Base-by-base conservation (phyloP, 2,113 vertebrate species). In the Pelvicachromis taeniatus region DNA sequence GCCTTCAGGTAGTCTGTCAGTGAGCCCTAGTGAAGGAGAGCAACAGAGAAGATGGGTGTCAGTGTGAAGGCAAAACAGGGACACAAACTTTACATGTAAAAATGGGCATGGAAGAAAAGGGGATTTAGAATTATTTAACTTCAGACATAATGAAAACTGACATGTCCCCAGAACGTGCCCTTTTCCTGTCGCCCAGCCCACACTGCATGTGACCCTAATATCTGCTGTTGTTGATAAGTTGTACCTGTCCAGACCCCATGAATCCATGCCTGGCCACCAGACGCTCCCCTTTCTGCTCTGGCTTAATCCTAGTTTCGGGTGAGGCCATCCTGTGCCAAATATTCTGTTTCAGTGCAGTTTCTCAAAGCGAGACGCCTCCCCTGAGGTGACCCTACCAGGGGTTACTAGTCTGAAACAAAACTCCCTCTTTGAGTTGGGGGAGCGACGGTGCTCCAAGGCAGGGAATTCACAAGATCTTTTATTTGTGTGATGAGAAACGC, bases 1-100 rank as follows among this genome's bases (percentile, higher is more conserved):
- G 98, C 99, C 95, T 99, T 99, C 77, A 99, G 97, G 89, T 97
- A 99, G 92, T 99, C 99, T 1, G 98, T 98, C 89, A 99, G 92
- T 0, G 99, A 99, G 45, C 99, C 98, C 99, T 99, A 95, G 2
- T 19, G 2, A 52, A 5, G 23, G 42, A 50, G 2, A 11, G 13
- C 6, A 4, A 23, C 2, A 53, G 53, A 19, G 9, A 19, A 79
- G 13, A 38, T 12, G 4, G 68, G 9, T 73, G 9, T 73, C 42
- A 50, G 42, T 1, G 9, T 26, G 42, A 73, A 29, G 68, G 11
- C 48, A 73, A 73, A 0, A 19, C 42, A 50, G 9, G 31, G 31
- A 75, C 68, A 73, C 16, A n/a, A 75, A 50, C 42, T 48, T 63
- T 38, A 63, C 19, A 65, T 38, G 38, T 19, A 65, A 65, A 38